These are phyloP conservation scores for Tursiops truncatus DNA, from an alignment of 2,113 vertebrate species.

Conservation along the genomic window DNA sequence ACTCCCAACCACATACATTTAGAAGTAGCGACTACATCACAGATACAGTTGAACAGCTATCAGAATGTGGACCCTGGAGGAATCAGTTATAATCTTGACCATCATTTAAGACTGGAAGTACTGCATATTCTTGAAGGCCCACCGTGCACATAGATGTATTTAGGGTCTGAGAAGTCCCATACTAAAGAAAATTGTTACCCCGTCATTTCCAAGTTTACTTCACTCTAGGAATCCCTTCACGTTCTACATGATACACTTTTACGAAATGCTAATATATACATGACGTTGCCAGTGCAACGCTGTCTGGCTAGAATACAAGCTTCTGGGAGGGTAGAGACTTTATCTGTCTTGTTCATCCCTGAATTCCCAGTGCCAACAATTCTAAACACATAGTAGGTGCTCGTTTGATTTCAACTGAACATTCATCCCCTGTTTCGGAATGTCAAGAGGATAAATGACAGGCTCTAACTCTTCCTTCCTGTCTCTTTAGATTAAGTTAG, in stretches of 20 bases:
- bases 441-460: neutral
- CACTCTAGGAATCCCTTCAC: neutral
- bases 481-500: slow-evolving; percentile 92
- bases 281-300: neutral
- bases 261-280: neutral
- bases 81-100: neutral
- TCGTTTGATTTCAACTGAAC: neutral
- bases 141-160: neutral
- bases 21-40: neutral
- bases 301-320: neutral
- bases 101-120: neutral
- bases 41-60: neutral
- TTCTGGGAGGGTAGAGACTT: neutral
- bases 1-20: neutral
- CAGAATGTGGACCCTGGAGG: neutral
- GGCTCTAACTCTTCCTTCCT: slow-evolving; percentile 50
- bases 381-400: neutral
- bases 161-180: neutral
- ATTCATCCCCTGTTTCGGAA: neutral
- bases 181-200: neutral
- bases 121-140: neutral
- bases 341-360: neutral
- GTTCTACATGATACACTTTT: neutral
- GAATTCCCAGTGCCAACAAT: neutral
- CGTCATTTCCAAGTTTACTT: neutral